Percentiles rank a stretch among this genome's conserved stretches.
Conservation (phyloP, 2,888 invertebrate species). For the Tetragnatha montana region DNA sequence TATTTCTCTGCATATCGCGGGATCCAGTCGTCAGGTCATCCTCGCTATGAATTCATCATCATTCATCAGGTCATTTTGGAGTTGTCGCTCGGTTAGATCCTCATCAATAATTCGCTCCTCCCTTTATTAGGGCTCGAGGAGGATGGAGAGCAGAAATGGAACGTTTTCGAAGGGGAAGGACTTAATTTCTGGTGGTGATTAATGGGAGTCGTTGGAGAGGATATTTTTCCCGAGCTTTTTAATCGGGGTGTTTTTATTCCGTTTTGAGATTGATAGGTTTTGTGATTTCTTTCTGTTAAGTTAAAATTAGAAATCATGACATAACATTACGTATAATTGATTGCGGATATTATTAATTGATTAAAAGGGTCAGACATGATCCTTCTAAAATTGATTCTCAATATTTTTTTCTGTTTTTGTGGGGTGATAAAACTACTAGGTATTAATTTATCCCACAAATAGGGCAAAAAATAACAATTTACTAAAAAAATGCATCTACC, state of each 20-base stretch:
- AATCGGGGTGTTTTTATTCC: background rate
- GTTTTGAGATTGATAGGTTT: background rate
- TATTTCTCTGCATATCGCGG: background rate
- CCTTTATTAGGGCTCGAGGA: slow-evolving; percentile 37
- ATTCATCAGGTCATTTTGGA: slow-evolving; percentile 37
- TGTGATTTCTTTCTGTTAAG: too few relatives aligned
- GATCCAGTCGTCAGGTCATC: slow-evolving; percentile 17
- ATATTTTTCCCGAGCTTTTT: background rate
- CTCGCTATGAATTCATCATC: slow-evolving; percentile 45
- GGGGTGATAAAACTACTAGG: too few relatives aligned
- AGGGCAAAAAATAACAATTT: too few relatives aligned
- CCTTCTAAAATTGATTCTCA: too few relatives aligned
- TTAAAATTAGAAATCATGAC: too few relatives aligned
- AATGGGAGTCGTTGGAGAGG: background rate
- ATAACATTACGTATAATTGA: too few relatives aligned
- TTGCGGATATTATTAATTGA: too few relatives aligned
- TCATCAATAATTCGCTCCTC: slow-evolving; percentile 48
- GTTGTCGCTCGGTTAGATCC: slow-evolving; percentile 39
- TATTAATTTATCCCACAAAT: too few relatives aligned
- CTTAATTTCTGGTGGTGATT: background rate
- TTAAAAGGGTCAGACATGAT: too few relatives aligned
- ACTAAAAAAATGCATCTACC: too few relatives aligned
- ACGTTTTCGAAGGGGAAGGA: background rate
- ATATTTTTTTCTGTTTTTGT: too few relatives aligned
- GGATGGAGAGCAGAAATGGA: background rate